Evolutionary conservation across 2,113 vertebrate species (phyloP), one percentile per base, ranked within the genome.

Genomic region (Leuciscus idus): DNA sequence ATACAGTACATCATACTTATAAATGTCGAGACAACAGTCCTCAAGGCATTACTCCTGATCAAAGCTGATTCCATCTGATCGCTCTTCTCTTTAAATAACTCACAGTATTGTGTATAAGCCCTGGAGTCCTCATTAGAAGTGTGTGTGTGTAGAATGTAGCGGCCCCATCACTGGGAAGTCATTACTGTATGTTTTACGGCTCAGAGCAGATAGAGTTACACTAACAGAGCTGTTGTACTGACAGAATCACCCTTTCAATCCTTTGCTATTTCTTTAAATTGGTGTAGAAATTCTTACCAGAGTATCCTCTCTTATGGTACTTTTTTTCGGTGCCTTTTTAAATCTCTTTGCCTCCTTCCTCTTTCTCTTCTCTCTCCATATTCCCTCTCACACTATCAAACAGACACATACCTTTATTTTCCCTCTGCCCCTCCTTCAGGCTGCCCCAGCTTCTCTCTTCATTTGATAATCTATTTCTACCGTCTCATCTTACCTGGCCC

Each of bases 261-360:
- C 68, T 43, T 75, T 74, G 57, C 85, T 74, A 13, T 86, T 62
- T 74, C 33, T 33, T 61, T 81, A 48, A 61, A 57, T 75, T 82
- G 21, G 75, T 68, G 76, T 72, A 23, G 13, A 78, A 72, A 55
- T 81, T 88, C 88, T 88, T 59, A 88, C 91, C 89, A 90, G 88
- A 89, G 84, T 84, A 36, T 90, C 28, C 70, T 81, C 89, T 87
- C 83, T 85, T 86, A 73, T 84, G 84, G 73, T 87, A 26, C 81
- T 89, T 73, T 21, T 83, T 74, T 85, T 61, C 82, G 84, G 62
- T 87, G 80, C 83, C 85, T 87, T 8, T 59, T 23, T 68, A 57
- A 57, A 85, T 84, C 84, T 43, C 33, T n/a, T 64, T 74, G 81
- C 46, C 72, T 61, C 23, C 28, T 23, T 59, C 19, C 50, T 72